A percentile compares a stretch with the other conserved stretches of the same genome.
Evolutionary conservation across 2,797 vertebrate genomes (phyloP).

Genomic region (Hippoglossus hippoglossus): DNA sequence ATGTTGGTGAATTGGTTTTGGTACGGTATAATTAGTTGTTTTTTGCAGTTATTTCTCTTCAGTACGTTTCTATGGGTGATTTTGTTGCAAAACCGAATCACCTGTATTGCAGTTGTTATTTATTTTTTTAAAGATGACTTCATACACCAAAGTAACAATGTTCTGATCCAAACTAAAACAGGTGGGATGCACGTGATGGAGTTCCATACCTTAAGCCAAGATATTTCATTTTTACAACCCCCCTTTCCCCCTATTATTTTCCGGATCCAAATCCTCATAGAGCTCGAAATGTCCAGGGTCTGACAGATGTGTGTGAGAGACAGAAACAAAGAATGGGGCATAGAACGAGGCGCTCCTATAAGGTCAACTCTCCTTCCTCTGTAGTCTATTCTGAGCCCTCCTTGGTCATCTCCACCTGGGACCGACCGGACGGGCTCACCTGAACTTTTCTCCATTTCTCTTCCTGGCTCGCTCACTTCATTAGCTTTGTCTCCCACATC

Average conservation of each 20-base stretch:
- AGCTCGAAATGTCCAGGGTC: neutral
- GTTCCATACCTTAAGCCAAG: conserved; percentile 5
- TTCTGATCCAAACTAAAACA: conserved; percentile 32
- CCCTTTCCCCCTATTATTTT: neutral
- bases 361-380: conserved; percentile 8
- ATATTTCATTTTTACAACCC: conserved; percentile 13
- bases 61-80: conserved; percentile 23
- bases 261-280: neutral
- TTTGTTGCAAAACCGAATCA: conserved; percentile 35
- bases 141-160: conserved; percentile 53
- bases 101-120: conserved; percentile 31
- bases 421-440: conserved; percentile 20
- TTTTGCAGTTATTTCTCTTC: conserved; percentile 44
- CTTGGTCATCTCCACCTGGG: conserved; percentile 7
- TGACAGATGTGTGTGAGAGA: conserved; percentile 1
- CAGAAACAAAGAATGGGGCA: neutral
- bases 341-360: neutral
- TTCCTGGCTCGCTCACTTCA: conserved; percentile 14
- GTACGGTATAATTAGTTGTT: conserved; percentile 50
- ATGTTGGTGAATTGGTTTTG: conserved; percentile 57
- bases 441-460: conserved; percentile 32
- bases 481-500: conserved; percentile 19
- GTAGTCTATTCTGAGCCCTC: conserved; percentile 14
- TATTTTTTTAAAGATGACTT: conserved; percentile 20
- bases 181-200: neutral